Evolutionary conservation across 1,140 invertebrate species (phyloP).

Genomic region (Euwallacea fornicatus): DNA sequence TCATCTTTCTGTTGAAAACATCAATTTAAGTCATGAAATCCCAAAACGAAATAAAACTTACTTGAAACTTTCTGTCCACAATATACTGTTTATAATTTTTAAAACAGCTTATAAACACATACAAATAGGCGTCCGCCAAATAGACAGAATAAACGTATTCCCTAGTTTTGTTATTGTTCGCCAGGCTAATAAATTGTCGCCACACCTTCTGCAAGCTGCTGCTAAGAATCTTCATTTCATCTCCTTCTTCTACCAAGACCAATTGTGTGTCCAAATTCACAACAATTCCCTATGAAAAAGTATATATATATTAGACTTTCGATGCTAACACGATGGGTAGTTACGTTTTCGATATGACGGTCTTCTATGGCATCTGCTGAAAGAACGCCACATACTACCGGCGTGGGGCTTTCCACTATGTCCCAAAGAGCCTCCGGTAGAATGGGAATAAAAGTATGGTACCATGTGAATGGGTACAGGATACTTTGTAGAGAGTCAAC

Average conservation of each 20-base stretch:
- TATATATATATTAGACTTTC: not conserved
- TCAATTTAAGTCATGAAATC: not conserved
- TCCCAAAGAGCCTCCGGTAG: constrained; percentile 72
- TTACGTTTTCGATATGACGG: constrained; percentile 55
- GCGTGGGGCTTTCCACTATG: constrained; percentile 72
- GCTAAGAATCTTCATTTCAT: constrained; percentile 68
- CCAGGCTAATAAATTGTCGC: constrained; percentile 50
- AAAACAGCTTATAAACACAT: constrained; percentile 67
- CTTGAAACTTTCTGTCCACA: constrained; percentile 59
- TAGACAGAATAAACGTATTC: constrained; percentile 56
- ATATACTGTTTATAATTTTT: constrained; percentile 64
- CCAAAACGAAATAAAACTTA: constrained; percentile 46
- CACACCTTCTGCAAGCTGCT: constrained; percentile 62
- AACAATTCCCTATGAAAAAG: constrained; percentile 60
- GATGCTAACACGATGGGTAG: constrained; percentile 18
- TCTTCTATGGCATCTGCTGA: constrained; percentile 55
- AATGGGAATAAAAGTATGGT: constrained; percentile 75
- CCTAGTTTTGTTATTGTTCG: constrained; percentile 54
- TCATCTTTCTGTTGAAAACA: constrained; percentile 48
- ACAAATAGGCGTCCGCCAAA: constrained; percentile 67
- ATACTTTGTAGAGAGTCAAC: constrained; percentile 72
- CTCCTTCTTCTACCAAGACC: constrained; percentile 60
- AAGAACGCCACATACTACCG: constrained; percentile 73
- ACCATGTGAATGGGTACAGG: constrained; percentile 82
- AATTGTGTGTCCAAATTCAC: constrained; percentile 65